A percentile compares a stretch with the other conserved stretches of the same genome.
Conservation (phyloP, 2,113 vertebrate genomes). For the Tauraco erythrolophus region DNA sequence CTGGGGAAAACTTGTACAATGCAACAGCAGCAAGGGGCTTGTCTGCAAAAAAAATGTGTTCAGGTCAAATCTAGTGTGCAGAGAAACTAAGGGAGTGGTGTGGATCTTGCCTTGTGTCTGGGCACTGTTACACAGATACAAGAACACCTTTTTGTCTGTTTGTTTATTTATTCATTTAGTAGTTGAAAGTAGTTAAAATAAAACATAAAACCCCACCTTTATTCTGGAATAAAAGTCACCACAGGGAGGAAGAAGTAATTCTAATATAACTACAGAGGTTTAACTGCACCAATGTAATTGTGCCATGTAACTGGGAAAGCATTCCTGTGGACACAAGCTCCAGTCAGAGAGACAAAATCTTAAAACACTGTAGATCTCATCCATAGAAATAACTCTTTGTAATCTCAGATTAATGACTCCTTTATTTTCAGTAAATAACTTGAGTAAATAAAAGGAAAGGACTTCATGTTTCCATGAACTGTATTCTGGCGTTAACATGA, state of each 20-base stretch:
- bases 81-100: neutral
- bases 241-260: slow-evolving; percentile 1
- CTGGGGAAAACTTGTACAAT: neutral
- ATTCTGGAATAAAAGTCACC: neutral
- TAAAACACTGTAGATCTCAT: neutral
- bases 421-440: neutral
- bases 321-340: neutral
- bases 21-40: neutral
- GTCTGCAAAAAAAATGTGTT: neutral
- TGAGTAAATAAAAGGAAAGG: neutral
- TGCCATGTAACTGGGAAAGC: neutral
- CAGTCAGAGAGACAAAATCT: neutral
- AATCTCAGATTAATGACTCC: neutral
- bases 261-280: neutral
- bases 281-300: neutral
- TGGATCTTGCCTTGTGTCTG: neutral
- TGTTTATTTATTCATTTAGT: neutral
- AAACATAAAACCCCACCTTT: neutral
- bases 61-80: accelerated
- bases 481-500: neutral
- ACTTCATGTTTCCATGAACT: neutral
- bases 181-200: neutral
- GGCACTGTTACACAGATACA: neutral
- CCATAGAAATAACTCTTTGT: neutral
- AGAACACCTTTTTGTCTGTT: neutral